Evolutionary conservation across 2,113 vertebrate genomes (phyloP), one percentile per base, ranked within the genome.

Genomic region (Myrmecophaga tridactyla): DNA sequence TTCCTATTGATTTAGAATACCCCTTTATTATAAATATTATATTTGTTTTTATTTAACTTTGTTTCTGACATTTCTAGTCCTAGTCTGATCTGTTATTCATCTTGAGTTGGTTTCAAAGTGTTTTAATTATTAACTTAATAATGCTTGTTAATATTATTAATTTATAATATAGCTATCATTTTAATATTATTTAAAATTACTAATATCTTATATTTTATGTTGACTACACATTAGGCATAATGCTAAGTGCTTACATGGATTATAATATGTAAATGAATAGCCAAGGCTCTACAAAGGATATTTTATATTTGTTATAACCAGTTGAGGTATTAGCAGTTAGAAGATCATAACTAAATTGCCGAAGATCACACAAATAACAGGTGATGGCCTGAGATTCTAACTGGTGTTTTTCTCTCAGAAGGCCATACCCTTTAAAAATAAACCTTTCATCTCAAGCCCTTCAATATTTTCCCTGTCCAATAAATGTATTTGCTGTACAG

Each of bases 241-340:
- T 58, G 7, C 0, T 63, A 93, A 21, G 3, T 87, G 15, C 11
- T 69, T 48, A 48, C 48, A 21, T 15, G 21, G 7, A 23, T 48
- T 86, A 8, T n/a, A 89, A 63, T 6, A 31, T 2, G 15, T 14
- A 20, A 75, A 4, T 69, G 85, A 27, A 63, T 41, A 36, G 3
- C 27, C 25, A 75, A 17, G 0, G 0, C 1, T n/a, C 0, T 27
- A 10, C 10, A 46, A 87, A 34, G 20, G 6, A 3, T 0, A 18
- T 62, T 43, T 17, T 34, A 13, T 8, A 53, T 63, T 6, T 34
- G 9, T 34, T 3, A 53, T 31, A 39, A 51, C 36, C 20, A 56
- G 2, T 12, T 39, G 15, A 76, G 10, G 1, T 43, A 83, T 31
- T 5, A 63, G 1, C 15, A 1, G 0, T 17, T 80, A 7, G 72